phyloP scores from a whole-genome alignment of 2,888 invertebrate species.

The Drepanosiphum platanoidis region DNA sequence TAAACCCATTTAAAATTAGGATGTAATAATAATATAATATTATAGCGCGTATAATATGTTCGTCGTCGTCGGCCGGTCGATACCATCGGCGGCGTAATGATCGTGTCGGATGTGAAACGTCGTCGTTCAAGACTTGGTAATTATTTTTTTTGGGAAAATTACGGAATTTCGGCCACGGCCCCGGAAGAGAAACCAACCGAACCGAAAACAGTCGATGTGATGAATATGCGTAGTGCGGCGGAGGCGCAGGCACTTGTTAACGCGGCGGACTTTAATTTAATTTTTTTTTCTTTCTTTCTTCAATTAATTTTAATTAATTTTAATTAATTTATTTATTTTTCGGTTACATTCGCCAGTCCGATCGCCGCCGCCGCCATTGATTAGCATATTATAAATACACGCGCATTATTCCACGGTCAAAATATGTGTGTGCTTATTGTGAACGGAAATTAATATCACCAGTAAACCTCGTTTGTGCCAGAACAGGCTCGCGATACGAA shows the following conservation, averaged over 20 bases:
- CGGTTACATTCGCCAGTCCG: background rate
- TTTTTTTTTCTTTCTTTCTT: background rate
- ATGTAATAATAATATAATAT: no score
- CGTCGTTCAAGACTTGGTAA: background rate
- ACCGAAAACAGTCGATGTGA: background rate
- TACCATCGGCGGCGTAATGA: background rate
- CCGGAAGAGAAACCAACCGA: background rate
- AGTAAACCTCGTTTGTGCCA: background rate
- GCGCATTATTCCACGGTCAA: background rate
- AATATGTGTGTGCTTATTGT: background rate
- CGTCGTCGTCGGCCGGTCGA: background rate
- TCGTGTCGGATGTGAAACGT: background rate
- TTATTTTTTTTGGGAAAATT: slow-evolving; percentile 22
- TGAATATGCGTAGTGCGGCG: background rate
- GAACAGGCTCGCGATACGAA: background rate
- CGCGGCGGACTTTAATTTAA: background rate
- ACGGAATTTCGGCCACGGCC: background rate
- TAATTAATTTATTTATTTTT: background rate
- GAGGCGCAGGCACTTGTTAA: background rate
- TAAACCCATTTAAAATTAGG: no score
- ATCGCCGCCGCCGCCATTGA: background rate
- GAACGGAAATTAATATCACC: background rate
- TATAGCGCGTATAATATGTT: no score
- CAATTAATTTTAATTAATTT: background rate
- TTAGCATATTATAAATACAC: background rate